Percentiles rank a stretch among this genome's conserved stretches.
These are phyloP conservation scores for Wasmannia auropunctata DNA, from an alignment of 1,140 invertebrate genomes.

Conservation along the genomic window DNA sequence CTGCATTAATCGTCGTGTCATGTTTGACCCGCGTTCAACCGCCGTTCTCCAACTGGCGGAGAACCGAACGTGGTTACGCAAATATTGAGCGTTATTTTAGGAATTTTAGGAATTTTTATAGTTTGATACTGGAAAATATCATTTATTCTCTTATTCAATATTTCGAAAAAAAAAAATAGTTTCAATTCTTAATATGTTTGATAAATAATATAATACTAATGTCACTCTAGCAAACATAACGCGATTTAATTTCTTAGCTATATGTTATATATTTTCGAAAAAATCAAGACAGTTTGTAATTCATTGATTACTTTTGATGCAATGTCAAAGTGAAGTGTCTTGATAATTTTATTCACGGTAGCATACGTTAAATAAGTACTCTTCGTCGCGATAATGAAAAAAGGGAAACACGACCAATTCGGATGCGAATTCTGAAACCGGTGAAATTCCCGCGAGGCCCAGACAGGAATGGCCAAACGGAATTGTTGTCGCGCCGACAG, in stretches of 20 bases:
- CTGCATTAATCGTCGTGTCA: background rate
- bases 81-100: background rate
- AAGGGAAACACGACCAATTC: background rate
- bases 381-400: background rate
- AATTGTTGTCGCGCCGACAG: conserved; percentile 1
- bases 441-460: background rate
- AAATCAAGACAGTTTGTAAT: background rate
- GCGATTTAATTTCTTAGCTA: background rate
- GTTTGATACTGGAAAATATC: background rate
- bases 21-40: background rate
- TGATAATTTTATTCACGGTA: background rate
- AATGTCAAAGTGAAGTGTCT: background rate
- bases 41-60: background rate
- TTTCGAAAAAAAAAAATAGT: background rate
- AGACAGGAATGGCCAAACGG: background rate
- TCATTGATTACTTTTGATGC: background rate
- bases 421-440: background rate
- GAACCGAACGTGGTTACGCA: background rate
- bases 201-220: background rate
- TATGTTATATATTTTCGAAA: background rate
- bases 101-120: no score
- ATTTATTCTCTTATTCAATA: background rate
- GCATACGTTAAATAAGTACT: background rate
- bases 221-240: background rate
- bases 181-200: background rate